These are phyloP conservation scores for Hirtodrosophila trivittata DNA, from an alignment of 2,888 invertebrate species.

Conservation along the genomic window DNA sequence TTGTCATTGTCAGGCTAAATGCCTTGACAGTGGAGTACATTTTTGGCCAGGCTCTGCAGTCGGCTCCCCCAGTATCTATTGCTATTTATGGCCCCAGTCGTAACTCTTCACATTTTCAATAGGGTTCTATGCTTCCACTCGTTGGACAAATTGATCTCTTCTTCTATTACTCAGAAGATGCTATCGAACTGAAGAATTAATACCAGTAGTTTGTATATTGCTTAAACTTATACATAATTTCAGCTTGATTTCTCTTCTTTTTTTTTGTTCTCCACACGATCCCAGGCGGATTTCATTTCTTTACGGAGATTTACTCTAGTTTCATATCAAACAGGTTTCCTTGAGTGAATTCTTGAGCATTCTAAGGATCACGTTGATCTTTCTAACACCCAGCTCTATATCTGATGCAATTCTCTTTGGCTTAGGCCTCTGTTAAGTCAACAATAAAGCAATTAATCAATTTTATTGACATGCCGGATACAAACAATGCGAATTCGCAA, in stretches of 20 bases:
- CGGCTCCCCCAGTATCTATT: conserved; percentile 42
- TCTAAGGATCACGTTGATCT: conserved; percentile 28
- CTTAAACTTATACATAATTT: too few species aligned
- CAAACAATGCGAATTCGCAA: conserved; percentile 53
- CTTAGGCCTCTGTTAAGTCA: conserved; percentile 32
- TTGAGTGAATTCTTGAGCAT: neutral
- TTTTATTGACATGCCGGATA: conserved; percentile 62
- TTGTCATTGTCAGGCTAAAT: conserved; percentile 78
- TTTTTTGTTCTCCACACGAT: too few species aligned
- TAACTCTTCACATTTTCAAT: neutral
- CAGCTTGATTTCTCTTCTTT: too few species aligned
- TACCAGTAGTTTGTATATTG: too few species aligned
- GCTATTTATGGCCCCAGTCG: conserved; percentile 46
- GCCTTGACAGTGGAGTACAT: conserved; percentile 72
- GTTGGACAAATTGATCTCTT: neutral
- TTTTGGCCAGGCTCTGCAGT: conserved; percentile 47
- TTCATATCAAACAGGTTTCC: too few species aligned
- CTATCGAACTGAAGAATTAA: too few species aligned
- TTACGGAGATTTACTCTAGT: too few species aligned
- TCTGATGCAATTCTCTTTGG: conserved; percentile 53
- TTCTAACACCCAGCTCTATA: conserved; percentile 23
- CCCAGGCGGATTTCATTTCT: too few species aligned
- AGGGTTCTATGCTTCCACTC: neutral
- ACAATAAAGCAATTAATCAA: conserved; percentile 78
- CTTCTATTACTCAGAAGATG: too few species aligned